Base-by-base conservation (phyloP, 2,113 vertebrate genomes). In the Tor tambroides region DNA sequence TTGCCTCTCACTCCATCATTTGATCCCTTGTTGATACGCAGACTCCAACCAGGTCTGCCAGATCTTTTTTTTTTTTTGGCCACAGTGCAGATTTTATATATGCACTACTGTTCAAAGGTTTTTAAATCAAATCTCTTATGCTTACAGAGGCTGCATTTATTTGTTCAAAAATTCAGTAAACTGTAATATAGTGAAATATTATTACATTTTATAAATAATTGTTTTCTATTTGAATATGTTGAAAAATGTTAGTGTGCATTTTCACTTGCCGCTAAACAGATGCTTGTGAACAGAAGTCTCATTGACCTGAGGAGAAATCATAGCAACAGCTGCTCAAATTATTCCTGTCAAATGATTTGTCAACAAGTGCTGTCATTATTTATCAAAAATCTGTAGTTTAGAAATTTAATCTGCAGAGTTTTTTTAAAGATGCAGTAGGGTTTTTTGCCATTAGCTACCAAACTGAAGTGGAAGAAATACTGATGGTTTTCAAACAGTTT, bases 1-100 rank as follows among this genome's bases (percentile, higher is more conserved):
- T 69, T 38, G 63, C 61, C 11, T 71, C 41, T 86, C 76, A 59
- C n/a, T 30, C 28, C 28, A 11, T 49, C 84, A 81, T 54, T 81
- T 81, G 65, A 81, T 86, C 77, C 76, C 74, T 35, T 38, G 43
- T 21, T 71, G 67, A 71, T 38, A 8, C 21, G 11, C 32, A 41
- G 21, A 38, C 35, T 41, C 19, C 10, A 41, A 12, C 23, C 35
- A 41, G 21, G 10, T 74, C 71, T 74, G 71, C 5, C 30, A 35
- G 65, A 32, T 4, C 2, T 30, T 4, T 19, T 21, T 28, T 28
- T 2, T 3, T 15, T 15, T 6, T 3, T 17, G 1, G 0, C 28
- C 63, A 17, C 26, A 2, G 65, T 71, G 30, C 67, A 71, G 35
- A 71, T 35, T 9, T 35, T 3, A 71, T 35, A 71, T 21, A 30